phyloP scores from a whole-genome alignment of 2,888 invertebrate genomes.

The Andrena minutula region DNA sequence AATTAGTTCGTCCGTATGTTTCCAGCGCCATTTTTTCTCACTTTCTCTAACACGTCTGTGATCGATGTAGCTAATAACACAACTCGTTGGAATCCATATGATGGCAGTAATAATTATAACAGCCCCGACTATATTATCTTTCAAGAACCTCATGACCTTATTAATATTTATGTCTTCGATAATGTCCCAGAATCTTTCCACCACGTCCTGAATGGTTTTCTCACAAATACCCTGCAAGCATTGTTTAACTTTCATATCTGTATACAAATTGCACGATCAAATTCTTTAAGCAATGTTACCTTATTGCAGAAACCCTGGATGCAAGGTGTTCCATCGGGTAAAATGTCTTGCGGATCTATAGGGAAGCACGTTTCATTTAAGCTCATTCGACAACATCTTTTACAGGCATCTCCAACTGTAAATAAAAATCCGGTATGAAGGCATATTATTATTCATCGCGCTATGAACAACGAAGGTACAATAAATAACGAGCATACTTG shows the following conservation, averaged over 20 bases:
- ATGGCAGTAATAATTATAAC: constrained; percentile 96
- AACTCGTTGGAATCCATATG: constrained; percentile 97
- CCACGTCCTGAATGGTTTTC: constrained; percentile 97
- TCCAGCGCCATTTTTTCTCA: constrained; percentile 91
- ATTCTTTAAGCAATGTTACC: constrained; percentile 85
- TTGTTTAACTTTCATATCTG: background rate
- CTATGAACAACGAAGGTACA: background rate
- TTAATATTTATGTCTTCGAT: constrained; percentile 98
- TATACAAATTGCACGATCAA: background rate
- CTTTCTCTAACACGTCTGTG: constrained; percentile 90
- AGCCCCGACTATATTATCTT: constrained; percentile 97
- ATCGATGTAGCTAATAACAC: constrained; percentile 94
- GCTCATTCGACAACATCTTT: constrained; percentile 96
- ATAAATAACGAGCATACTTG: constrained; percentile 87
- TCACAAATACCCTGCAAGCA: constrained; percentile 93
- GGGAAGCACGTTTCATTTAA: constrained; percentile 97
- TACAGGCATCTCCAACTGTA: constrained; percentile 95
- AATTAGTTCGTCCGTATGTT: constrained; percentile 89
- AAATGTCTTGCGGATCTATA: constrained; percentile 94
- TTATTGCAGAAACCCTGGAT: constrained; percentile 98
- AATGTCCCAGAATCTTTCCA: constrained; percentile 98
- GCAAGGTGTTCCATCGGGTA: constrained; percentile 97
- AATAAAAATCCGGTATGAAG: constrained; percentile 17
- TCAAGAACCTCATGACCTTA: constrained; percentile 94
- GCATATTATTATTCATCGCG: background rate